Evolutionary conservation across 2,797 vertebrate species (phyloP).

Genomic region (Oceanodroma leucorhoa): DNA sequence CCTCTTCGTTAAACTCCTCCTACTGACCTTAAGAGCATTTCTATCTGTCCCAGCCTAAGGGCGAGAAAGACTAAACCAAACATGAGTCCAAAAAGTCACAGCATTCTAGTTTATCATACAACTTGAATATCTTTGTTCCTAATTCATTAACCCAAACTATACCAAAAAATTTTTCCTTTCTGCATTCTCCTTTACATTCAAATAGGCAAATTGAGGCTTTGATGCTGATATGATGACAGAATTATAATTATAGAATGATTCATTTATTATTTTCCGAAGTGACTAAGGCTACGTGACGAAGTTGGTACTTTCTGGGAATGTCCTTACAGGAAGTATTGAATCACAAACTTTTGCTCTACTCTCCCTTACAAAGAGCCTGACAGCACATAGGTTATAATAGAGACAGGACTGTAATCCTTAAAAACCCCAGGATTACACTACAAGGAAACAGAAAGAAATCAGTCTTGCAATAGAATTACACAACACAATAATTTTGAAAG

Average conservation of each 20-base stretch:
- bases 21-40: neutral
- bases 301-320: neutral
- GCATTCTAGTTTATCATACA: neutral
- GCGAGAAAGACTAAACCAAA: neutral
- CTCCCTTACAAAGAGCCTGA: neutral
- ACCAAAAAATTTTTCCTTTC: neutral
- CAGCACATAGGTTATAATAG: neutral
- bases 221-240: neutral
- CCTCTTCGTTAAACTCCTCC: neutral
- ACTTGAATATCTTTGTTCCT: neutral
- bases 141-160: neutral
- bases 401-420: neutral
- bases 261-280: neutral
- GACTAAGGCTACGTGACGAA: fast-evolving
- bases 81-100: neutral
- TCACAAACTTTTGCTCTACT: neutral
- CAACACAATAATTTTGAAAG: neutral
- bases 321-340: neutral
- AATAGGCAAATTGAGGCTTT: neutral
- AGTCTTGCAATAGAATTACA: neutral
- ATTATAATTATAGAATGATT: neutral
- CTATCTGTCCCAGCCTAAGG: neutral
- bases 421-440: neutral
- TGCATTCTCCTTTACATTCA: neutral
- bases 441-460: neutral